phyloP scores from a whole-genome alignment of 2,888 invertebrate genomes.

The Eristalis tenax region DNA sequence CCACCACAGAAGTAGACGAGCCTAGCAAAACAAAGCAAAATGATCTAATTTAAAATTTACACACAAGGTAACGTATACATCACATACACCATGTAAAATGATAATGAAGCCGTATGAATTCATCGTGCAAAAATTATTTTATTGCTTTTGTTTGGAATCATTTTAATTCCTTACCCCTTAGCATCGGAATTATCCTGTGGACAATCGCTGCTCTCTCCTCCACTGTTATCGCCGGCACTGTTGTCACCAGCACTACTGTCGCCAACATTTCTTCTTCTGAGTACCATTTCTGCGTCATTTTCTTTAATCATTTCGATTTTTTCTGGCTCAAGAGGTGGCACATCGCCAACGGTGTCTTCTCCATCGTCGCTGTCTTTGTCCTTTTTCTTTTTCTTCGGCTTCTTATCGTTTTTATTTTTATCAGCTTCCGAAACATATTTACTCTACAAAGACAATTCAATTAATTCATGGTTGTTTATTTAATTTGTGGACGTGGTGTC shows the following conservation, averaged over 20 bases:
- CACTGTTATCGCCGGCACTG: conserved; percentile 71
- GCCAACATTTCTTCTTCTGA: conserved; percentile 75
- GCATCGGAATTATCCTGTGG: conserved; percentile 74
- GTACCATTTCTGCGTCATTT: conserved; percentile 77
- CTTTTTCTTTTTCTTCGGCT: conserved; percentile 85
- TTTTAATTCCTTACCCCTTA: conserved; percentile 77
- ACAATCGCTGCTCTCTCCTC: conserved; percentile 73
- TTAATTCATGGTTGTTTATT: not conserved
- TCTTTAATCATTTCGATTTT: conserved; percentile 80
- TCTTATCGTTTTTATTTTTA: conserved; percentile 83
- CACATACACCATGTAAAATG: not conserved
- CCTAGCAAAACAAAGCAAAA: too few relatives aligned
- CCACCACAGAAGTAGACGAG: too few relatives aligned
- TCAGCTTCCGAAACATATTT: conserved; percentile 88
- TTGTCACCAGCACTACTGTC: conserved; percentile 73
- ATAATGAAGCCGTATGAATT: not conserved
- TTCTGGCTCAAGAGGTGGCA: conserved; percentile 79
- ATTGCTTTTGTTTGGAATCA: not conserved
- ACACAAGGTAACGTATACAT: not conserved
- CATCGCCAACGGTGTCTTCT: conserved; percentile 82
- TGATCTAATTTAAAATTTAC: too few relatives aligned
- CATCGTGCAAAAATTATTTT: not conserved
- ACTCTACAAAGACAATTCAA: conserved; percentile 81
- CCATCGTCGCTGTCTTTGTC: conserved; percentile 92
- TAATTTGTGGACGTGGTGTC: conserved; percentile 55